Evolutionary conservation across 2,113 vertebrate genomes (phyloP).

Genomic region (Myotis yumanensis): DNA sequence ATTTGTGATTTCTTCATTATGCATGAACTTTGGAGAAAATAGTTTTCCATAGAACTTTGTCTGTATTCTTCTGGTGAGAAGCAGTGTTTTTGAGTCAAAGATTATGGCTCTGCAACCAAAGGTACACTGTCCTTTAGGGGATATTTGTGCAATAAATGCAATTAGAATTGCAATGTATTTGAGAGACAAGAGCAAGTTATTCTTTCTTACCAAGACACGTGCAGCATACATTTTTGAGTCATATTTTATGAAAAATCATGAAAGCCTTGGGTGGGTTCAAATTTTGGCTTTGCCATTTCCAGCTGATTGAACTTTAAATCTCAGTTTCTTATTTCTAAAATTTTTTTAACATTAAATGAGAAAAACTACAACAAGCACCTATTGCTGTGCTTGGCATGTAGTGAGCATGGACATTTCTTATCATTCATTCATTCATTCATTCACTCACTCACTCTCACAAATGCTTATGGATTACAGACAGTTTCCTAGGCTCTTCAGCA

Average conservation of each 20-base stretch:
- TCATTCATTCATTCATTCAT: neutral
- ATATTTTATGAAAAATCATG: neutral
- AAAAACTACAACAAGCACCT: neutral
- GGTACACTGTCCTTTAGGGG: neutral
- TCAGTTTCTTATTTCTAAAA: neutral
- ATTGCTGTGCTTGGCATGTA: neutral
- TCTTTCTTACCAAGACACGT: neutral
- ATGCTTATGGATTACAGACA: neutral
- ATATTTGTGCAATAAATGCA: neutral
- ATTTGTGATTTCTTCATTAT: neutral
- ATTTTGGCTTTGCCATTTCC: neutral
- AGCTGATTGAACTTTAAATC: neutral
- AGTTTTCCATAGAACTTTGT: neutral
- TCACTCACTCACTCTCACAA: neutral
- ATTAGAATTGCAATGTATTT: neutral
- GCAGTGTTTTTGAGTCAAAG: neutral
- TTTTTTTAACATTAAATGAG: slow-evolving; percentile 20
- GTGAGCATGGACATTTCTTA: neutral
- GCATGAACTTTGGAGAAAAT: neutral
- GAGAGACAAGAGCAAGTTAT: neutral
- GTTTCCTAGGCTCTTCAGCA: neutral
- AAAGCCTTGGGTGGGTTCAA: slow-evolving; percentile 14
- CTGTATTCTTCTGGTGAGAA: neutral
- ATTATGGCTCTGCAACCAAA: neutral
- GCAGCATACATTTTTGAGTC: neutral